Conservation (phyloP, 2,797 vertebrate species). For the Geotria australis region DNA sequence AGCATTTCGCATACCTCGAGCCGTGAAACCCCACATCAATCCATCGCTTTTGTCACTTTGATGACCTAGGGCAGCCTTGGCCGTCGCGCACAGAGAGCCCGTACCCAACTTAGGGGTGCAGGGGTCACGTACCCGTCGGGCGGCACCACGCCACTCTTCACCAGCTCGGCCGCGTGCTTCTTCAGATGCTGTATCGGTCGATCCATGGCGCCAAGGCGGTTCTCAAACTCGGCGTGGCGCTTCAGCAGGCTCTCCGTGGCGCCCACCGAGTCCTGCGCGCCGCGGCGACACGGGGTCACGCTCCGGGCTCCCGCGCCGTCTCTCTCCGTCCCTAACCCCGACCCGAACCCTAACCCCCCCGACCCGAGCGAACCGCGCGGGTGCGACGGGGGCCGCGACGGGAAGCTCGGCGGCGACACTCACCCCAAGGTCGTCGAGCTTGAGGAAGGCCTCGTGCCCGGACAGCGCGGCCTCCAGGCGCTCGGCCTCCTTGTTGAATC, state of each 20-base stretch:
- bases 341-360: too few relatives aligned
- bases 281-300: slow-evolving; percentile 1
- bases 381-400: too few relatives aligned
- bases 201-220: slow-evolving; percentile 18
- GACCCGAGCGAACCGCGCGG: too few relatives aligned
- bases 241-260: slow-evolving; percentile 25
- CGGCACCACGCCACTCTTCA: slow-evolving; percentile 15
- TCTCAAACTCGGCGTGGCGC: slow-evolving; percentile 30
- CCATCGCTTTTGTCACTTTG: neutral
- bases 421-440: slow-evolving; percentile 28
- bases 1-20: too few relatives aligned
- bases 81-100: too few relatives aligned
- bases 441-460: slow-evolving; percentile 27
- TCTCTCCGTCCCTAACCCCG: neutral
- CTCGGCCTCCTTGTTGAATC: slow-evolving; percentile 25
- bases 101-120: too few relatives aligned
- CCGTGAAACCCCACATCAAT: too few relatives aligned
- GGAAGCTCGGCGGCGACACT: neutral
- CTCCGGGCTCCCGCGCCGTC: too few relatives aligned
- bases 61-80: neutral
- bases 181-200: slow-evolving; percentile 12
- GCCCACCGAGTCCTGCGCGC: slow-evolving; percentile 27
- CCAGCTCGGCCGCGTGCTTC: slow-evolving; percentile 15
- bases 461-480: slow-evolving; percentile 29
- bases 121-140: slow-evolving; percentile 12